Evolutionary conservation across 2,113 vertebrate genomes (phyloP).

Genomic region (Eurystomus gularis): DNA sequence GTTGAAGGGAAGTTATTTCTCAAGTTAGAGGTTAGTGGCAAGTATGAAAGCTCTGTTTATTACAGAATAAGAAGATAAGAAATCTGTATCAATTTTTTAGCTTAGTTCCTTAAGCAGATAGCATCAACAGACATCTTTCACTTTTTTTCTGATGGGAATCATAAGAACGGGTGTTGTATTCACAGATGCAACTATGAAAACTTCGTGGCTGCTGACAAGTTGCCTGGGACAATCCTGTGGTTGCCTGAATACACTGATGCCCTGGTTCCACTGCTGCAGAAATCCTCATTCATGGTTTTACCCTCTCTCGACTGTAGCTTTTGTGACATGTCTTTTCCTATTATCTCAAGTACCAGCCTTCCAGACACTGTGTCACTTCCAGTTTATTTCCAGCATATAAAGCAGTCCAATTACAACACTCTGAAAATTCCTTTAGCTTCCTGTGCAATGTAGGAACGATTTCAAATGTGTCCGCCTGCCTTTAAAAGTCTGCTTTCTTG

Average conservation of each 20-base stretch:
- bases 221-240: conserved; percentile 42
- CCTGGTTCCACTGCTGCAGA: neutral
- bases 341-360: neutral
- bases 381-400: neutral
- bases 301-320: neutral
- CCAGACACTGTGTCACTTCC: neutral
- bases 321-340: neutral
- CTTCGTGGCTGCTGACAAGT: conserved; percentile 1
- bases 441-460: neutral
- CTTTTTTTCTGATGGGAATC: neutral
- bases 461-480: neutral
- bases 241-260: neutral
- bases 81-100: neutral
- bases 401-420: neutral
- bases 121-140: neutral
- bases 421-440: neutral
- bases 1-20: neutral
- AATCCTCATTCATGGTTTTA: conserved; percentile 29
- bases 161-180: neutral
- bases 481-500: neutral
- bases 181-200: neutral
- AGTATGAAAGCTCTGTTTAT: neutral
- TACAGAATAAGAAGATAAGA: neutral
- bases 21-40: neutral
- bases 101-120: neutral